phyloP scores from a whole-genome alignment of 2,797 vertebrate genomes.

The Platalea minor region DNA sequence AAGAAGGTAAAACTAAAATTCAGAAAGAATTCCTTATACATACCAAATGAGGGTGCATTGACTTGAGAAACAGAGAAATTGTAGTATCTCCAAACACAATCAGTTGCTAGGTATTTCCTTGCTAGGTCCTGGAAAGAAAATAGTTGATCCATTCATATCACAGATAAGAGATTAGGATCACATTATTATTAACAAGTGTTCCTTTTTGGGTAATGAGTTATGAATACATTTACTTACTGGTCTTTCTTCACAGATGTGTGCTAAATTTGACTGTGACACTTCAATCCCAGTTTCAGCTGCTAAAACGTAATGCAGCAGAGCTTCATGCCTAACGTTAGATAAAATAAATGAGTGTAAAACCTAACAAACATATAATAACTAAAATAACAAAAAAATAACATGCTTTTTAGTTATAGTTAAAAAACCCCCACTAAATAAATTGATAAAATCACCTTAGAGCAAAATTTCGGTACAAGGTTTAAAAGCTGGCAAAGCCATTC shows the following conservation, averaged over 20 bases:
- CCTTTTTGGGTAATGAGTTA: not conserved
- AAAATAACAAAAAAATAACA: not conserved
- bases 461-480: not conserved
- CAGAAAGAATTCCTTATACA: slow-evolving; percentile 54
- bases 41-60: slow-evolving; percentile 85
- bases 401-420: not conserved
- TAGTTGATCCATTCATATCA: not conserved
- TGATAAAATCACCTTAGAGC: not conserved
- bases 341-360: slow-evolving; percentile 46
- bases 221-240: slow-evolving; percentile 72
- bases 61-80: slow-evolving; percentile 89
- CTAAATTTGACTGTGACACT: slow-evolving; percentile 89
- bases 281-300: slow-evolving; percentile 90
- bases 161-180: not conserved
- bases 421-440: not conserved
- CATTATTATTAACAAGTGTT: not conserved
- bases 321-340: slow-evolving; percentile 80
- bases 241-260: slow-evolving; percentile 88
- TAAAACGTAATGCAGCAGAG: slow-evolving; percentile 85
- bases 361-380: not conserved
- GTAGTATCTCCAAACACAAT: slow-evolving; percentile 89
- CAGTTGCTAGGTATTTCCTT: slow-evolving; percentile 66
- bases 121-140: slow-evolving; percentile 78
- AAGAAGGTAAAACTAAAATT: not conserved
- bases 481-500: not conserved